Base-by-base conservation (phyloP, 2,797 vertebrate species). In the Catostomus latipinnis region DNA sequence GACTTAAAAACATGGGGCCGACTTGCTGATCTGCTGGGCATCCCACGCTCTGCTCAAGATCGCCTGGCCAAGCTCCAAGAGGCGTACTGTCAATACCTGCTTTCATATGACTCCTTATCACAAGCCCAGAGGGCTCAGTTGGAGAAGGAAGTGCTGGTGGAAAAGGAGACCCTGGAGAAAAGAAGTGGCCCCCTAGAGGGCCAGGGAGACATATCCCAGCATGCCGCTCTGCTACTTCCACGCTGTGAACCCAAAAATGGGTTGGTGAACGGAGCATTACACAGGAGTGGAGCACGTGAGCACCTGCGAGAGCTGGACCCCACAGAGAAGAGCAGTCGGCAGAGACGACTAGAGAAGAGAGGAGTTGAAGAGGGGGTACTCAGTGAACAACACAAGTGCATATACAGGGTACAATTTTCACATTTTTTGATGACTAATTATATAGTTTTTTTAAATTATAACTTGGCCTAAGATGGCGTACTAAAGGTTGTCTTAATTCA, bases 1-100 rank as follows among this genome's bases (percentile, higher is more conserved):
- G 98, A 99, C 95, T 95, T 97, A 92, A 99, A 99, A 94, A 98
- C 97, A 87, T 99, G 98, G 98, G 98, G 96, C 93, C 97, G 97
- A 89, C 95, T 99, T 86, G 98, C 98, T 46, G 98, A 99, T 90
- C 93, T 98, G 84, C 93, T 99, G 90, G 96, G 97, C 84, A 98
- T 99, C 90, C 98, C 98, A 45, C 97, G 96, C 92, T 97, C 97
- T 4, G 98, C 98, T 88, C 98, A 99, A 94, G 98, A 99, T 93
- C 95, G 98, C 70, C 93, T 99, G 91, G 98, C 97, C 90, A 99
- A 99, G 93, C 93, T 99, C 80, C 98, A 99, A 93, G 97, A 99
- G 92, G 98, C 97, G 18, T 99, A 99, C 91, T 99, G 98, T 92
- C 97, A 99, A 92, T 99, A 98, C 93, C 94, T 99, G 91, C 96